Base-by-base conservation (phyloP, 2,888 invertebrate genomes). In the Leucozona laternaria region DNA sequence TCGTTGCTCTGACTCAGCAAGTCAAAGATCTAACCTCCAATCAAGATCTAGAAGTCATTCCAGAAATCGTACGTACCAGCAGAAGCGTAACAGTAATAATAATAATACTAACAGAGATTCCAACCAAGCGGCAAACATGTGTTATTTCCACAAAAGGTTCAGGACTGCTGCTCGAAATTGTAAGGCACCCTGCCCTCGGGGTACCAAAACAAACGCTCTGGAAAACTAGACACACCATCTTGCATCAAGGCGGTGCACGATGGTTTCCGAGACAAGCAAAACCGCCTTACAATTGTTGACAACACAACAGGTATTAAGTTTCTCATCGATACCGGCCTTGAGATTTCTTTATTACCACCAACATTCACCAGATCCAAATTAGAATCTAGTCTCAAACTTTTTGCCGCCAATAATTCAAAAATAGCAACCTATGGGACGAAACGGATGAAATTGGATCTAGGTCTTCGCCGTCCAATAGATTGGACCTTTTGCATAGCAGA, bases 101-200 rank as follows among this genome's bases (percentile, higher is more conserved):
- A n/a, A n/a, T n/a, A n/a, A n/a, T n/a, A n/a, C n/a, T n/a, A n/a
- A 43, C 43, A 43, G n/a, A 4, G 43, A 43, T n/a, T n/a, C 0
- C 1, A 43, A n/a, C 5, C n/a, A n/a, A 37, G 45, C 45, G 17
- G 10, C 45, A 5, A 22, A 22, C 50, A 50, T 50, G 4, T 50
- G 50, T 22, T 50, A 50, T 22, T 50, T 22, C 50, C 50, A 50
- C 11, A 50, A 50, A 22, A 50, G 50, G 22, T 50, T 50, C 5
- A 50, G 22, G 22, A 11, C 50, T 22, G 50, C 50, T 11, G 50
- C 50, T 50, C 22, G 50, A 22, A 50, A 50, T 22, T 50, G 50
- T 50, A 20, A 22, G 20, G n/a, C 50, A 13, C 50, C 50, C 11
- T 22, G 22, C 22, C 22, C 50, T 11, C 22, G 50, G 50, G 22